Conservation (phyloP, 2,797 vertebrate species). For the Liparis tanakae region DNA sequence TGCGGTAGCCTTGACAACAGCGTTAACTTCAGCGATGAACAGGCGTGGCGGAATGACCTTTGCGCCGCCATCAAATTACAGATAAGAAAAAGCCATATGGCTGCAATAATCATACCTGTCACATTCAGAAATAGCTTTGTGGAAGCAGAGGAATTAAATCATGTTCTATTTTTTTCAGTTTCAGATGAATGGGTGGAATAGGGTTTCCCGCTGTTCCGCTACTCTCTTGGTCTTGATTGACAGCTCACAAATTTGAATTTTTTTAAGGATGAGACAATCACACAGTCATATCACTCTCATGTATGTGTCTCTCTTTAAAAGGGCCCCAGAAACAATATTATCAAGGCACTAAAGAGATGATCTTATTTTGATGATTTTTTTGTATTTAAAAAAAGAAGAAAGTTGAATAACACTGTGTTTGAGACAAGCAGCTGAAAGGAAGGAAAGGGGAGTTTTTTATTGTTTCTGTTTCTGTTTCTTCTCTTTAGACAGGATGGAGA, state of each 20-base stretch:
- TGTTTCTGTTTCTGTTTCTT: slow-evolving; percentile 19
- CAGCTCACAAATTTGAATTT: slow-evolving; percentile 63
- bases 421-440: slow-evolving; percentile 29
- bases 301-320: slow-evolving; percentile 57
- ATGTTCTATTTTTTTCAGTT: not conserved
- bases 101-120: slow-evolving; percentile 73
- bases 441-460: not conserved
- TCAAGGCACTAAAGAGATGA: slow-evolving; percentile 63
- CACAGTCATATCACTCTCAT: slow-evolving; percentile 47
- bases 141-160: slow-evolving; percentile 62
- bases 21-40: slow-evolving; percentile 51
- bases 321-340: slow-evolving; percentile 58
- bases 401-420: slow-evolving; percentile 35
- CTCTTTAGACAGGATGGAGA: slow-evolving; percentile 32
- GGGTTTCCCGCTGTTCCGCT: slow-evolving; percentile 12
- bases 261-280: slow-evolving; percentile 62
- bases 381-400: too few relatives aligned
- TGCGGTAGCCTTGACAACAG: slow-evolving; percentile 78
- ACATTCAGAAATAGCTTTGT: slow-evolving; percentile 66
- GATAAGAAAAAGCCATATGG: slow-evolving; percentile 70
- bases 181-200: slow-evolving; percentile 27
- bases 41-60: slow-evolving; percentile 65
- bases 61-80: slow-evolving; percentile 59
- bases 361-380: slow-evolving; percentile 57
- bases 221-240: slow-evolving; percentile 32